A percentile compares a stretch with the other conserved stretches of the same genome.
Conservation (phyloP, 2,888 invertebrate species). For the Athalia rosae region DNA sequence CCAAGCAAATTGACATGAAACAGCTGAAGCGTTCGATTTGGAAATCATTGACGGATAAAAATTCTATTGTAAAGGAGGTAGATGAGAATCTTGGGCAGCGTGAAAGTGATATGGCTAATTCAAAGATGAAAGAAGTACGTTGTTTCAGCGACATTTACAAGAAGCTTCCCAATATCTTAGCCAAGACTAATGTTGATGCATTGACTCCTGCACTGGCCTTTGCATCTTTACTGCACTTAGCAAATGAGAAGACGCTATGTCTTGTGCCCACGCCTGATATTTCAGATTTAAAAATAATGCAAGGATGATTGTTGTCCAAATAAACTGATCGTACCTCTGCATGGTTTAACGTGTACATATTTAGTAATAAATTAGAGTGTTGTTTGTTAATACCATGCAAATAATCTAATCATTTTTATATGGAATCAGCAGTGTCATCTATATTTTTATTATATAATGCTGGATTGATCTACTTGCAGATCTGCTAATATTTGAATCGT, state of each 20-base stretch:
- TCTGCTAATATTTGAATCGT: background rate
- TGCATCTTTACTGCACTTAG: conserved; percentile 87
- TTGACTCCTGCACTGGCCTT: conserved; percentile 87
- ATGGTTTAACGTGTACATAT: too few relatives aligned
- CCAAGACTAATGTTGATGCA: conserved; percentile 81
- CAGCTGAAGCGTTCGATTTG: conserved; percentile 87
- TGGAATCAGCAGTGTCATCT: too few relatives aligned
- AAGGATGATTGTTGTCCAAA: conserved; percentile 18
- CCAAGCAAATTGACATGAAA: conserved; percentile 92
- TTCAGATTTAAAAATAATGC: conserved; percentile 58
- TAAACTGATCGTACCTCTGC: background rate
- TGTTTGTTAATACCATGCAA: too few relatives aligned
- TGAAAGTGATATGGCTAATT: conserved; percentile 52
- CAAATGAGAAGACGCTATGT: conserved; percentile 84
- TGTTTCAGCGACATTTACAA: conserved; percentile 76
- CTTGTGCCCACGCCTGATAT: conserved; percentile 54
- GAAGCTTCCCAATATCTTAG: conserved; percentile 77
- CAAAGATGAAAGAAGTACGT: conserved; percentile 62
- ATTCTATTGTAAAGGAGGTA: conserved; percentile 57
- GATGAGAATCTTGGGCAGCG: conserved; percentile 68
- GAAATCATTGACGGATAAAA: conserved; percentile 76
- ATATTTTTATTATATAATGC: too few relatives aligned
- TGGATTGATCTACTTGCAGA: too few relatives aligned
- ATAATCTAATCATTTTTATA: too few relatives aligned
- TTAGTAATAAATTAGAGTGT: too few relatives aligned